These are phyloP conservation scores for Volucella inanis DNA, from an alignment of 2,888 invertebrate species.

Conservation along the genomic window DNA sequence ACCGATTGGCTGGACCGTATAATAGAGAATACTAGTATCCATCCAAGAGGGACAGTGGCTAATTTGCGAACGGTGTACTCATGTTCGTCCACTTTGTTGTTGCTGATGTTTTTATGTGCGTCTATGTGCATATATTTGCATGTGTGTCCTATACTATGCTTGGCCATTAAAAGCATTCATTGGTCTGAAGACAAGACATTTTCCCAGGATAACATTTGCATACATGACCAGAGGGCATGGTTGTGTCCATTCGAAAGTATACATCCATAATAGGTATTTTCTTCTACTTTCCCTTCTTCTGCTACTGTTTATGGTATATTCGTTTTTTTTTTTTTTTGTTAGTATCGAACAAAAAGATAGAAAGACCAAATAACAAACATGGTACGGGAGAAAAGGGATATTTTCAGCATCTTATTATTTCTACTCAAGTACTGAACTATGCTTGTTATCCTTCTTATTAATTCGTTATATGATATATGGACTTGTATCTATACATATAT, in stretches of 20 bases:
- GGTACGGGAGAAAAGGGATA: conserved; percentile 60
- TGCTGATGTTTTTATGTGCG: conserved; percentile 48
- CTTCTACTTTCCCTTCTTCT: no score
- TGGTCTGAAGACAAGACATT: conserved; percentile 73
- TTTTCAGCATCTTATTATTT: conserved; percentile 71
- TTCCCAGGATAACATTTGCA: conserved; percentile 73
- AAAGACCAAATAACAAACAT: conserved; percentile 51
- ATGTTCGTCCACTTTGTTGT: conserved; percentile 64
- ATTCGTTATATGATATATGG: conserved; percentile 27
- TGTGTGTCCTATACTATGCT: conserved; percentile 22
- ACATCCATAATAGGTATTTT: conserved; percentile 51
- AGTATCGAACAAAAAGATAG: conserved; percentile 15
- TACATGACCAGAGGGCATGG: conserved; percentile 62
- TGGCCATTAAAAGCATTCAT: conserved; percentile 72
- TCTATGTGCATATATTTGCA: conserved; percentile 3
- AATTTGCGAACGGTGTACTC: conserved; percentile 72
- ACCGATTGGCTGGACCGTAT: conserved; percentile 69
- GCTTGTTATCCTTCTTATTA: conserved; percentile 56
- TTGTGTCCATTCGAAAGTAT: conserved; percentile 59
- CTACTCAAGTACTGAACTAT: conserved; percentile 47
- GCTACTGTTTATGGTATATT: background rate
- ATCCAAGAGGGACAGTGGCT: conserved; percentile 71
- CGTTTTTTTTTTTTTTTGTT: conserved; percentile 36
- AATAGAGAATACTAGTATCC: conserved; percentile 50
- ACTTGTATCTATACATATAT: no score